Evolutionary conservation across 2,113 vertebrate genomes (phyloP).

Genomic region (Ceratotherium simum): DNA sequence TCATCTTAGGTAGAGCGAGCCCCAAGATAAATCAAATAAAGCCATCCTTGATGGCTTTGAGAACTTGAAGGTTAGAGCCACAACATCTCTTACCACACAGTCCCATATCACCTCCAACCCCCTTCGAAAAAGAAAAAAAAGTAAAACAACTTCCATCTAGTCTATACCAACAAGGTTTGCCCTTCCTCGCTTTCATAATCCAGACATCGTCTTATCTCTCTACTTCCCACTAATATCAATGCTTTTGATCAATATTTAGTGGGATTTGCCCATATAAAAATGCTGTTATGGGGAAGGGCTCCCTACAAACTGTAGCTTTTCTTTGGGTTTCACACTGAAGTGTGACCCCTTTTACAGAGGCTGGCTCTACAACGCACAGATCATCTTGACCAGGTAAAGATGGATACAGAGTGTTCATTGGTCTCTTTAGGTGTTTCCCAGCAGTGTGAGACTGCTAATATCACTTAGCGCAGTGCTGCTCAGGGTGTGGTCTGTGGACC

Average conservation of each 20-base stretch:
- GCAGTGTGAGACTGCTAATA: background rate
- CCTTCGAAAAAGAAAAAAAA: background rate
- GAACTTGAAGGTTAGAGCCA: background rate
- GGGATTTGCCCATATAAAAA: background rate
- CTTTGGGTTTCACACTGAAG: background rate
- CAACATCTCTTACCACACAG: background rate
- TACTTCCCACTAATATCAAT: background rate
- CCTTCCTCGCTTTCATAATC: background rate
- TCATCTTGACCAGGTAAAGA: background rate
- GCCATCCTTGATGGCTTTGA: background rate
- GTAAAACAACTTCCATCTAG: background rate
- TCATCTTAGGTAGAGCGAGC: background rate
- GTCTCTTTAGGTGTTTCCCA: background rate
- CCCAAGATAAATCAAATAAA: background rate
- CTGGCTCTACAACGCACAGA: background rate
- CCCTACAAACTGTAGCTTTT: background rate
- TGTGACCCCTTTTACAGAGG: background rate
- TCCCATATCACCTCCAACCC: background rate
- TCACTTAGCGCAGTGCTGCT: background rate
- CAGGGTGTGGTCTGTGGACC: background rate
- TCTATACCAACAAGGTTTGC: background rate
- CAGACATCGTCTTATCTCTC: background rate
- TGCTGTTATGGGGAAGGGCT: background rate
- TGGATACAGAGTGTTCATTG: background rate
- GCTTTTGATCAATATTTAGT: background rate